Percentiles rank a stretch among this genome's conserved stretches.
Evolutionary conservation across 2,797 vertebrate genomes (phyloP).

Genomic region (Pseudopleuronectes americanus): DNA sequence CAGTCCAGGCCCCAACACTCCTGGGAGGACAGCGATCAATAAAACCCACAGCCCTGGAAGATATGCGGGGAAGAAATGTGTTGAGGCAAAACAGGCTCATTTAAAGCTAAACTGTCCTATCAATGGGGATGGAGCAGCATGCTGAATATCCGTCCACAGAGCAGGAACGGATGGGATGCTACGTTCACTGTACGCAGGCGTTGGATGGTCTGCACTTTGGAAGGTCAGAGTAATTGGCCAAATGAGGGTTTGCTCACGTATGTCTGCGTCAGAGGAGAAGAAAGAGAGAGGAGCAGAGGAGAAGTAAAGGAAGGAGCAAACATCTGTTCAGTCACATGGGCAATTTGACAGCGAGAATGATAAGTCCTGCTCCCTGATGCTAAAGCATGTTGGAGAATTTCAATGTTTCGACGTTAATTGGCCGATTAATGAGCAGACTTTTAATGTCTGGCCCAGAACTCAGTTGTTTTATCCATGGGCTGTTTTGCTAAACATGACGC

Average conservation of each 20-base stretch:
- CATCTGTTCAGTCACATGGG: conserved; percentile 68
- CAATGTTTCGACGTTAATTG: conserved; percentile 45
- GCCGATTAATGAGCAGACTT: conserved; percentile 40
- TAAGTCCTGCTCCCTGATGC: conserved; percentile 50
- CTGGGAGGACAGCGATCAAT: conserved; percentile 76
- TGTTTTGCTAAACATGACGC: conserved; percentile 3
- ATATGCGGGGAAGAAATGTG: conserved; percentile 76
- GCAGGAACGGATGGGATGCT: conserved; percentile 50
- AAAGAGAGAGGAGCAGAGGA: conserved; percentile 21
- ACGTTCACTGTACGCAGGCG: conserved; percentile 62
- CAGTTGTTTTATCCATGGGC: neutral
- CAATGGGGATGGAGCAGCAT: conserved; percentile 70
- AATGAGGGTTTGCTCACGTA: conserved; percentile 65
- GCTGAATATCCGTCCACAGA: conserved; percentile 69
- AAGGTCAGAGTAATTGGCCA: conserved; percentile 77
- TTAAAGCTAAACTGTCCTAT: conserved; percentile 80
- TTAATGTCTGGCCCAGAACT: conserved; percentile 22
- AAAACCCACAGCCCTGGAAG: conserved; percentile 78
- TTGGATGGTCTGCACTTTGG: conserved; percentile 71
- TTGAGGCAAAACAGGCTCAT: conserved; percentile 81
- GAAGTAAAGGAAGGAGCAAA: conserved; percentile 50
- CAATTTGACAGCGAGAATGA: conserved; percentile 54
- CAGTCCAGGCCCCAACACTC: conserved; percentile 71
- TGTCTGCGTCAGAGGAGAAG: conserved; percentile 26
- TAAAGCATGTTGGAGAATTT: conserved; percentile 40